Evolutionary conservation across 2,113 vertebrate species (phyloP).

Genomic region (Sinocyclocheilus rhinocerous): DNA sequence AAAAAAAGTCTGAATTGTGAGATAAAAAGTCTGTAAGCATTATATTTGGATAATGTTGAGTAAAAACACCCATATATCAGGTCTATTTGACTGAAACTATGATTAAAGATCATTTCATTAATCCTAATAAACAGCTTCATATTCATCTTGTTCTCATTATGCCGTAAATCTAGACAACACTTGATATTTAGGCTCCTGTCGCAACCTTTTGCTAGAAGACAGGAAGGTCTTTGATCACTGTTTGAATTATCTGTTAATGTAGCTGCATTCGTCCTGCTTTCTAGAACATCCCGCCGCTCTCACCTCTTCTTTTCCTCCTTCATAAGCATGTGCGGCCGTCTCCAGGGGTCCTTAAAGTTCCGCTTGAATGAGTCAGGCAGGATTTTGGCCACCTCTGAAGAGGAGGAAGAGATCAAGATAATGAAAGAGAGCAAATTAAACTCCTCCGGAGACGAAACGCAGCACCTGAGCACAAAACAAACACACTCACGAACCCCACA

Average conservation of each 20-base stretch:
- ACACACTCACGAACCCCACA: background rate
- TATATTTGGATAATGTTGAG: background rate
- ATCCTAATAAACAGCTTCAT: background rate
- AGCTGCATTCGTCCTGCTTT: background rate
- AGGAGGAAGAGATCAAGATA: conserved; percentile 36
- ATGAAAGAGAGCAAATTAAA: conserved; percentile 36
- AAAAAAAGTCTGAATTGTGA: too few species aligned
- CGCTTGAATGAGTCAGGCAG: conserved; percentile 81
- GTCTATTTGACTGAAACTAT: background rate
- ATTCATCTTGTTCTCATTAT: background rate
- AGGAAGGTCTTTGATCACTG: background rate
- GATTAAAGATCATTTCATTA: background rate
- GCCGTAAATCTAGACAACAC: background rate
- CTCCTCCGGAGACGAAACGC: conserved; percentile 2
- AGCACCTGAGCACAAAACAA: background rate
- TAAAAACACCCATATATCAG: conserved; percentile 66
- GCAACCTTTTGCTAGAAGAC: background rate
- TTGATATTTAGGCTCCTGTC: background rate
- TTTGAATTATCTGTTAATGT: background rate
- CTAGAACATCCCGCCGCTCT: background rate
- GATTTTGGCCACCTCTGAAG: conserved; percentile 83
- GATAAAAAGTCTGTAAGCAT: background rate
- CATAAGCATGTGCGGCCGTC: conserved; percentile 76
- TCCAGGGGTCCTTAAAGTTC: conserved; percentile 84
- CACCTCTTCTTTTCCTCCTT: conserved; percentile 78